Evolutionary conservation across 2,113 vertebrate species (phyloP), one percentile per base, ranked within the genome.

Genomic region (Carassius gibelio): DNA sequence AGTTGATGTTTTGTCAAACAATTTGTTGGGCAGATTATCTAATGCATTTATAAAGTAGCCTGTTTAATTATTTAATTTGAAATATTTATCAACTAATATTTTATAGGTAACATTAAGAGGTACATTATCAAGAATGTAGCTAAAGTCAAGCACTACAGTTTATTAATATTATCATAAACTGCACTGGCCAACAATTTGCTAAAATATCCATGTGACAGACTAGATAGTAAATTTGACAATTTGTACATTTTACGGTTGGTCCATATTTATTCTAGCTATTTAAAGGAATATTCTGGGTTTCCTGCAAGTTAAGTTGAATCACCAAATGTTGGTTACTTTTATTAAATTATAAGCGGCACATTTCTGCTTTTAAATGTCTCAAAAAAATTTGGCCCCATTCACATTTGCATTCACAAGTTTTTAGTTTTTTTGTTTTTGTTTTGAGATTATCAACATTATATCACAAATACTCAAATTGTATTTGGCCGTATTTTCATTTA

Each of bases 1-100:
- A 52, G 23, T 38, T 81, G 68, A 75, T 38, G 78, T 66, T 26
- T 75, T 14, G 21, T 76, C 50, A 26, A 79, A 76, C 57, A 76
- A 64, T 26, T 64, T 64, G 61, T 50, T 34, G 17, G 36, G 72
- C 66, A 66, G 82, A 57, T 52, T 34, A 48, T 79, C 26, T 68
- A 26, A 85, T 52, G 48, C 50, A 52, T 61, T 78, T 62, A 76
- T 7, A 45, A 21, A 74, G 71, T 45, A 45, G 71, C 38, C 71
- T 6, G 71, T n/a, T 36, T 71, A 11, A 3, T n/a, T n/a, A 13
- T 55, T 55, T 55, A 17, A 55, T 17, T 55, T 55, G 14, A 17
- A 17, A 55, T 69, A 23, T 61, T 19, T 36, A 69, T 36, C 34
- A 68, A 68, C 64, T 68, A 1, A 68, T 36, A 34, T 68, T 68